Conservation (phyloP, 2,113 vertebrate species). For the Empidonax traillii region DNA sequence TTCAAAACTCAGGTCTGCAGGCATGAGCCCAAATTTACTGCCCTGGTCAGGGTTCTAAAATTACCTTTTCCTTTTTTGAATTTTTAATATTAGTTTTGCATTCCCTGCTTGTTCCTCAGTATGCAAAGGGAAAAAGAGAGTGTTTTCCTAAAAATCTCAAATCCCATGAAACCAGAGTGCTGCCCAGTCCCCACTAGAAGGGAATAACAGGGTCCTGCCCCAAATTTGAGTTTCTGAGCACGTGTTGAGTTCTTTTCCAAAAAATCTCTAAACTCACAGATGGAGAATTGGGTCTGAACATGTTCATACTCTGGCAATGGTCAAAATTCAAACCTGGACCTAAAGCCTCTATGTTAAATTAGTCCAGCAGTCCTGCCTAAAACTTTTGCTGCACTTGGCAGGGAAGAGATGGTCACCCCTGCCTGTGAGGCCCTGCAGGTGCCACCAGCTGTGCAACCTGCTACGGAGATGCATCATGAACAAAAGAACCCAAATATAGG, state of each 20-base stretch:
- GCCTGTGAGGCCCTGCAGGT: not conserved
- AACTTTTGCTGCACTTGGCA: not conserved
- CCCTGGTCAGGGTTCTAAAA: not conserved
- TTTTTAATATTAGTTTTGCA: not conserved
- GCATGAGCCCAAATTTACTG: not conserved
- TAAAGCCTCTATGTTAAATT: not conserved
- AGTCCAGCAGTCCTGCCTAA: not conserved
- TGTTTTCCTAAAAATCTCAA: not conserved
- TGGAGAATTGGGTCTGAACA: not conserved
- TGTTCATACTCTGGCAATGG: not conserved
- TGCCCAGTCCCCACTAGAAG: not conserved
- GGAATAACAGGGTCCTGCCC: not conserved
- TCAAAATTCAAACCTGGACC: not conserved
- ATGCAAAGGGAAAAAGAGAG: not conserved
- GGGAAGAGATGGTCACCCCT: not conserved
- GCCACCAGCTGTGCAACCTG: too few relatives aligned
- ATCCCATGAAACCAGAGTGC: not conserved
- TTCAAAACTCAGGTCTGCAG: not conserved
- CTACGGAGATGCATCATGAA: not conserved
- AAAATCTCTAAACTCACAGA: too few relatives aligned
- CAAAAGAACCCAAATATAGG: not conserved
- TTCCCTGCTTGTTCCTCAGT: not conserved
- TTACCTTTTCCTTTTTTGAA: rapidly evolving
- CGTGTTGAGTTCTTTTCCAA: not conserved
- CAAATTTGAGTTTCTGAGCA: not conserved